These are phyloP conservation scores for Pseudoips prasinana DNA, from an alignment of 2,888 invertebrate genomes.

Conservation along the genomic window DNA sequence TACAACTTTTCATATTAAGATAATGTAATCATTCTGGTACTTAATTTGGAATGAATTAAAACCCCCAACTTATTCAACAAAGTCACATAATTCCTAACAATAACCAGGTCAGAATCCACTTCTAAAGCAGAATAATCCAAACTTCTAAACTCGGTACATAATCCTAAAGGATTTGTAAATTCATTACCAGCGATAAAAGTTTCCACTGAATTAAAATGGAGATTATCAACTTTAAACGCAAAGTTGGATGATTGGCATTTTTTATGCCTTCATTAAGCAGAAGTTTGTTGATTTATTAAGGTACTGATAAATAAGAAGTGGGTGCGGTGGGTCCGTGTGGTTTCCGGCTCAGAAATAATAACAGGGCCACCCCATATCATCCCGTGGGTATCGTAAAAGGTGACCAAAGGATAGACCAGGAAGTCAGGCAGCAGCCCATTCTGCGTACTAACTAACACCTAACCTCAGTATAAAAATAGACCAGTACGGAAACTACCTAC, in stretches of 20 bases:
- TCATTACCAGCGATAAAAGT: slow-evolving; percentile 61
- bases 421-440: too few relatives aligned
- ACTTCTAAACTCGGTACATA: slow-evolving; percentile 33
- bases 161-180: slow-evolving; percentile 59
- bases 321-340: too few relatives aligned
- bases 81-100: slow-evolving; percentile 1
- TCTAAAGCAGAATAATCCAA: not conserved
- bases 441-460: too few relatives aligned
- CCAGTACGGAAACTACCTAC: too few relatives aligned
- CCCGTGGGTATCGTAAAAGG: too few relatives aligned
- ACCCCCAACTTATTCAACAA: not conserved
- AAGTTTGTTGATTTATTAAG: slow-evolving; percentile 28
- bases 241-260: slow-evolving; percentile 43
- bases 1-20: too few relatives aligned
- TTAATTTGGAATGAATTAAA: too few relatives aligned
- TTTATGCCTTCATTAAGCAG: slow-evolving; percentile 32
- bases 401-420: too few relatives aligned
- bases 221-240: slow-evolving; percentile 50
- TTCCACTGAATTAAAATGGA: slow-evolving; percentile 55
- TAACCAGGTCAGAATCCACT: not conserved
- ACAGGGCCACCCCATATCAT: too few relatives aligned
- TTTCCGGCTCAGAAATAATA: too few relatives aligned
- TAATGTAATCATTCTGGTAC: too few relatives aligned
- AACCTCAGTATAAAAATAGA: too few relatives aligned
- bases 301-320: slow-evolving; percentile 1